Evolutionary conservation across 1,140 invertebrate species (phyloP).

Genomic region (Zaprionus ornatus): DNA sequence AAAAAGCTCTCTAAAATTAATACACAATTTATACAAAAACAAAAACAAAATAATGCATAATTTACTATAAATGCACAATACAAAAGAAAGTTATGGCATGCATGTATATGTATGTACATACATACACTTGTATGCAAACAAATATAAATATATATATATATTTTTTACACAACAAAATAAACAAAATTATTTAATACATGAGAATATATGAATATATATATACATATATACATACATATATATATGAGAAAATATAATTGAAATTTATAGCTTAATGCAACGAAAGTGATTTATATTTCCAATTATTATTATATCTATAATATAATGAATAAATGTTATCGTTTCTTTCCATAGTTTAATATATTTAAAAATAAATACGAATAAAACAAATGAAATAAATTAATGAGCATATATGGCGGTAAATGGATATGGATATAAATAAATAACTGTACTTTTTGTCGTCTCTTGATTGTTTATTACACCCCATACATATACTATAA

Average conservation of each 20-base stretch:
- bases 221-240: conserved; percentile 55
- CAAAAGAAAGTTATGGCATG: conserved; percentile 19
- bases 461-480: conserved; percentile 60
- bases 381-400: conserved; percentile 50
- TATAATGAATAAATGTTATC: conserved; percentile 73
- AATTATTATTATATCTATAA: conserved; percentile 82
- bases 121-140: conserved; percentile 29
- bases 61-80: conserved; percentile 25
- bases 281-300: conserved; percentile 81
- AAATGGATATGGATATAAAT: conserved; percentile 57
- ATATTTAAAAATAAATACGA: conserved; percentile 34
- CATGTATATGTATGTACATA: conserved; percentile 18
- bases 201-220: conserved; percentile 26
- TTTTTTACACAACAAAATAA: conserved; percentile 41
- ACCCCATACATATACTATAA: conserved; percentile 31
- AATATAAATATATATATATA: conserved; percentile 33
- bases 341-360: conserved; percentile 57
- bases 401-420: conserved; percentile 52
- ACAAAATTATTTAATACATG: conserved; percentile 23
- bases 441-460: conserved; percentile 61
- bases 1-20: conserved; percentile 39
- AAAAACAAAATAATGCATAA: conserved; percentile 14
- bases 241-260: conserved; percentile 53
- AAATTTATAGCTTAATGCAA: conserved; percentile 70
- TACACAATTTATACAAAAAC: conserved; percentile 8